phyloP scores from a whole-genome alignment of 2,888 invertebrate species.

The Parnassius glacialis region DNA sequence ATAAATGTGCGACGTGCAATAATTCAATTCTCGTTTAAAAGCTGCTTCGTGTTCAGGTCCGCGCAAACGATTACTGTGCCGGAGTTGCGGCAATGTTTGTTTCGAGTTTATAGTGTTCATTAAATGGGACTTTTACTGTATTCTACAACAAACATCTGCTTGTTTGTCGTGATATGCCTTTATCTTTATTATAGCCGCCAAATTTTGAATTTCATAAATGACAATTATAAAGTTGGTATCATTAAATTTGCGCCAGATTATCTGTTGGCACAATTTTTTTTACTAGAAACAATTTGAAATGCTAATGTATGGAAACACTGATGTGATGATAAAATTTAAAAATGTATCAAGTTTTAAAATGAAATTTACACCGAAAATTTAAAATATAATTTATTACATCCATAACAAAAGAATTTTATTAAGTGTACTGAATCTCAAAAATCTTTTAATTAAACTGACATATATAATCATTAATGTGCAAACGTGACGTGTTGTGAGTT shows the following conservation, averaged over 20 bases:
- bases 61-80: constrained; percentile 19
- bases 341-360: no score
- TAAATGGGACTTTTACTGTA: constrained; percentile 37
- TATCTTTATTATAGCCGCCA: constrained; percentile 1
- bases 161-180: constrained; percentile 30
- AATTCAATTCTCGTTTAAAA: constrained; percentile 73
- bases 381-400: neutral
- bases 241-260: neutral
- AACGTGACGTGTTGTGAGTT: constrained; percentile 44
- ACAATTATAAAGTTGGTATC: constrained; percentile 9
- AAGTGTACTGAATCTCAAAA: neutral
- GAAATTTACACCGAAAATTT: neutral
- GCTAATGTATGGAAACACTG: no score
- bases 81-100: constrained; percentile 42
- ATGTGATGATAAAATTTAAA: no score
- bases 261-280: neutral
- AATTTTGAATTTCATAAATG: constrained; percentile 13
- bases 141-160: constrained; percentile 39
- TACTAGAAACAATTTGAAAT: no score
- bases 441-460: constrained; percentile 1
- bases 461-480: constrained; percentile 36
- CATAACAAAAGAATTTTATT: constrained; percentile 3
- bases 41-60: constrained; percentile 55
- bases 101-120: constrained; percentile 58
- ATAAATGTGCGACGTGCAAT: constrained; percentile 74